Evolutionary conservation across 2,113 vertebrate genomes (phyloP).

Genomic region (Willisornis vidua): DNA sequence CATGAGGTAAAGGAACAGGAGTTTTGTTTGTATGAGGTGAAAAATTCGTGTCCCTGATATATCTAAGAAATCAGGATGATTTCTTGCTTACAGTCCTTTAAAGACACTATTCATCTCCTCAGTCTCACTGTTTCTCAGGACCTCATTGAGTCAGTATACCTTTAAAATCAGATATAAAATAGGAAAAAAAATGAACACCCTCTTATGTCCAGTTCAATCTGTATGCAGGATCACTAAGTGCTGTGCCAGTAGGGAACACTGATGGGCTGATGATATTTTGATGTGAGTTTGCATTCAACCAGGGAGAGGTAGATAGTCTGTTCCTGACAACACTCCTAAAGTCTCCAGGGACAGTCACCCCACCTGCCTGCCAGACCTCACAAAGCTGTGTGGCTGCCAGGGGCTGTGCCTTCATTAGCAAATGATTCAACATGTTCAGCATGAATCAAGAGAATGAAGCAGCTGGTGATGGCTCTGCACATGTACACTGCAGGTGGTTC

Average conservation of each 20-base stretch:
- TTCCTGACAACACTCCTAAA: not conserved
- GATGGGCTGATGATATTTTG: no score
- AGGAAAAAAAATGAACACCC: not conserved
- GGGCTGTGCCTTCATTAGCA: not conserved
- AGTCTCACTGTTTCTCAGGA: not conserved
- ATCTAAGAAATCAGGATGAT: not conserved
- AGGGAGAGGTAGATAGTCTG: not conserved
- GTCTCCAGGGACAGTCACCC: not conserved
- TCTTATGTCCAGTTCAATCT: not conserved
- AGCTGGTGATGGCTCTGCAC: not conserved
- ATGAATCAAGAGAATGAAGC: not conserved
- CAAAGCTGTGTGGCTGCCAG: not conserved
- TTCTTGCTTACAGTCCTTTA: not conserved
- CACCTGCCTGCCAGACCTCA: not conserved
- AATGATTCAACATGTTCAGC: not conserved
- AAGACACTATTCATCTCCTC: not conserved
- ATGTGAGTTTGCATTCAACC: accelerated
- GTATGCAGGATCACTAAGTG: not conserved
- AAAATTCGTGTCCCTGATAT: not conserved
- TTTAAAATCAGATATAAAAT: not conserved
- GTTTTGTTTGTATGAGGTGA: not conserved
- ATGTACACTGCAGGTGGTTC: not conserved
- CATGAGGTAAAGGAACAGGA: not conserved
- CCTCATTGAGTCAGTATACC: not conserved
- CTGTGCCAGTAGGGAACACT: no score